Percentiles rank a stretch among this genome's conserved stretches.
Evolutionary conservation across 2,888 invertebrate species (phyloP).

Genomic region (Syritta pipiens): DNA sequence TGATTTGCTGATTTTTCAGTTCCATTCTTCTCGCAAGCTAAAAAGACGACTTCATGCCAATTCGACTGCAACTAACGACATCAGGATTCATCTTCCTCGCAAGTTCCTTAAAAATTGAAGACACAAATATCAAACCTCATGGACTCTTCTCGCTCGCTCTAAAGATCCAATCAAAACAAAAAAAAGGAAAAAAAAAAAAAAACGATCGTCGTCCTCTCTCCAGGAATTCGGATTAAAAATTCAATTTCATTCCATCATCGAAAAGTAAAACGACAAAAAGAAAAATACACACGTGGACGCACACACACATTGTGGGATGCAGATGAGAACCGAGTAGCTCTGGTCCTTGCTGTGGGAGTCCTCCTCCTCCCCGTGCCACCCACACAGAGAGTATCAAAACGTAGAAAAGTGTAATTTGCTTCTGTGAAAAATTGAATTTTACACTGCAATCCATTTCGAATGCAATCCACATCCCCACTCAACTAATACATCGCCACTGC

Average conservation of each 20-base stretch:
- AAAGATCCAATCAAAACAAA: constrained; percentile 17
- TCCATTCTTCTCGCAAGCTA: no score
- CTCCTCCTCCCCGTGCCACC: neutral
- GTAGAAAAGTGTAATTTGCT: constrained; percentile 45
- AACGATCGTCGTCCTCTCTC: constrained; percentile 5
- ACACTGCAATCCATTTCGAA: constrained; percentile 9
- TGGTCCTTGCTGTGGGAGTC: constrained; percentile 5
- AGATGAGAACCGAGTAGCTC: constrained; percentile 17
- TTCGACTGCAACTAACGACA: no score
- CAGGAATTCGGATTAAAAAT: constrained; percentile 50
- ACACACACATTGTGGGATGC: neutral
- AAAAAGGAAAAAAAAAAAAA: constrained; percentile 13
- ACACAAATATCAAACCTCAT: no score
- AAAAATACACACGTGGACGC: constrained; percentile 1
- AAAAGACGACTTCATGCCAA: no score
- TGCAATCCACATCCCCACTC: neutral
- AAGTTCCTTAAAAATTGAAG: no score
- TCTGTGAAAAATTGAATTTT: constrained; percentile 31
- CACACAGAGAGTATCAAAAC: neutral
- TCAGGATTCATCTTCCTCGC: no score
- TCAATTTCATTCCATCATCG: constrained; percentile 40
- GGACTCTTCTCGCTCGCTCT: neutral
- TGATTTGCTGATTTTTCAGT: no score
- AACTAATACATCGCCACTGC: constrained; percentile 6
- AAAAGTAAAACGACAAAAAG: neutral